Evolutionary conservation across 2,888 invertebrate genomes (phyloP), one percentile per base, ranked within the genome.

Genomic region (Alloscopus bannaensis): DNA sequence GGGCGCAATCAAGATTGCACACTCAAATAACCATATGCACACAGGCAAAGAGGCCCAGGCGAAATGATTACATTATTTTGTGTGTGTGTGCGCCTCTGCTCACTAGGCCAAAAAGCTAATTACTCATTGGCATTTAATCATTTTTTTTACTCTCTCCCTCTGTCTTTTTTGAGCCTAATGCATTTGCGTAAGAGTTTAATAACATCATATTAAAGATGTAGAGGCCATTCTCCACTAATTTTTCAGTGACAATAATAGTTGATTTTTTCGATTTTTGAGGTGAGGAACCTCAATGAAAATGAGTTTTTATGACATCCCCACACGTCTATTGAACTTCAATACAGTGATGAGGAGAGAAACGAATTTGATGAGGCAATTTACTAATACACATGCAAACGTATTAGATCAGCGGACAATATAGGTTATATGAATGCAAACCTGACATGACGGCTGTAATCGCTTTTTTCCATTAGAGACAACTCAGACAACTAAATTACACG

Each of bases 31-130:
- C n/a, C n/a, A n/a, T n/a, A n/a, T n/a, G n/a, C n/a, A n/a, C n/a
- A n/a, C n/a, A n/a, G n/a, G n/a, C n/a, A n/a, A n/a, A n/a, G n/a
- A n/a, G n/a, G n/a, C 18, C 18, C 13, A 36, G 6, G 28, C 20
- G 8, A 57, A 57, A 57, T 57, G 28, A 29, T 57, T 18, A 31
- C 31, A 57, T 57, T 57, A 57, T 31, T 57, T n/a, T n/a, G n/a
- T n/a, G n/a, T n/a, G n/a, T n/a, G n/a, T n/a, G n/a, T n/a, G n/a
- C n/a, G n/a, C n/a, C n/a, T 57, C 29, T 57, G 57, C 26, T 62
- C 71, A 50, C 60, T 62, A 40, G 71, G 71, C 71, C 71, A 71
- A 73, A 73, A 73, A 66, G 65, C 66, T 73, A 73, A 73, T 73
- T 73, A 73, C 65, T 73, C 65, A 31, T 45, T 45, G 31, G 65